Conservation (phyloP, 2,797 vertebrate genomes). For the Pangasius mekongensis region DNA sequence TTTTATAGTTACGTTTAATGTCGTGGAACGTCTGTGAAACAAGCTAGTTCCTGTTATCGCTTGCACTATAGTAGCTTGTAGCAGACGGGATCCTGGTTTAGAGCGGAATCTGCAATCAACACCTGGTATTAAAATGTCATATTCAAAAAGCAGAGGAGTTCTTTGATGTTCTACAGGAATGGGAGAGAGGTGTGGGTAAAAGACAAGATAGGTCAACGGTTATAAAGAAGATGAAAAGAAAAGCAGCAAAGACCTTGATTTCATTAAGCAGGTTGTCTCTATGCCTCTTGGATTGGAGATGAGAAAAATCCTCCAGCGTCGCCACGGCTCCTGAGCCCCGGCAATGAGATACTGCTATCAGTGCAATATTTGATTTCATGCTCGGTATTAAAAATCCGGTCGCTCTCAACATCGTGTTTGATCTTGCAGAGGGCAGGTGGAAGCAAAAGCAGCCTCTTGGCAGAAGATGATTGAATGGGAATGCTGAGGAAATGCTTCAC, state of each 20-base stretch:
- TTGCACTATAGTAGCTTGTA: background rate
- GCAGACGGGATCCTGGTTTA: background rate
- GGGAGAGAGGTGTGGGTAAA: background rate
- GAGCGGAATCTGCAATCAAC: background rate
- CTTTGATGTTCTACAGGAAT: conserved; percentile 16
- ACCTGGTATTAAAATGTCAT: background rate
- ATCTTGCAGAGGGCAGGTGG: background rate
- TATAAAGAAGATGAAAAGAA: conserved; percentile 10
- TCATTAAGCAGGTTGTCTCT: conserved; percentile 16
- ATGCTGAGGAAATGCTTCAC: conserved; percentile 20
- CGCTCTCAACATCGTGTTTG: background rate
- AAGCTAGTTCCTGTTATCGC: background rate
- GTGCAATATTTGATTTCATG: conserved; percentile 1
- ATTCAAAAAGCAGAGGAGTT: background rate
- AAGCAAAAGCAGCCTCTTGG: background rate
- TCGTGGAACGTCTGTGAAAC: background rate
- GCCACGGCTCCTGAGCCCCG: background rate
- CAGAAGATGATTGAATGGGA: conserved; percentile 27
- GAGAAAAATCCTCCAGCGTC: conserved; percentile 16
- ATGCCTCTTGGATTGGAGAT: conserved; percentile 9
- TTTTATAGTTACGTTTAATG: background rate
- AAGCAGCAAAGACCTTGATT: conserved; percentile 16
- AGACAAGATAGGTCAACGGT: no score
- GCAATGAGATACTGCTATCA: background rate
- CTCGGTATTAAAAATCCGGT: background rate